Conservation (phyloP, 2,797 vertebrate genomes). For the Acropternis orthonyx region DNA sequence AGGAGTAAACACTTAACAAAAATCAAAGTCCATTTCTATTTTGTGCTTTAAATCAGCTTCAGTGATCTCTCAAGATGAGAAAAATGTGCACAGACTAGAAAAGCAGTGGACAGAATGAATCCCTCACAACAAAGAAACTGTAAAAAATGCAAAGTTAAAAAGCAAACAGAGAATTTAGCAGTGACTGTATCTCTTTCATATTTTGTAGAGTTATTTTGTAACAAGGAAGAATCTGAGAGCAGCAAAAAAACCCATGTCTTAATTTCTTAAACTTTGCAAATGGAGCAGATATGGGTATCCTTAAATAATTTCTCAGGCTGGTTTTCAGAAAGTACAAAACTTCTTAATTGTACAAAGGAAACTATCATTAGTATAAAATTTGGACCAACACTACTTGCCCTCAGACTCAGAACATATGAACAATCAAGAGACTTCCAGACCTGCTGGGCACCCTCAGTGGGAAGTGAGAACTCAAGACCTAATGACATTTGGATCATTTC, state of each 20-base stretch:
- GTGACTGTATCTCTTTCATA: background rate
- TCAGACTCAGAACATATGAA: background rate
- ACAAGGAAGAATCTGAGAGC: background rate
- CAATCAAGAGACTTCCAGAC: background rate
- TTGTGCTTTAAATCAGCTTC: conserved; percentile 57
- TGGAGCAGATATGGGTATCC: background rate
- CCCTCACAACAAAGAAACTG: background rate
- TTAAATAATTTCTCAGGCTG: conserved; percentile 1
- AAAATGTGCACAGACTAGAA: background rate
- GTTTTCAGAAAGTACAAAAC: conserved; percentile 14
- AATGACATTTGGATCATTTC: conserved; percentile 25
- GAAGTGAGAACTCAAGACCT: conserved; percentile 13
- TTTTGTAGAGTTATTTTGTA: background rate
- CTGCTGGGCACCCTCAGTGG: conserved; percentile 7
- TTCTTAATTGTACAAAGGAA: conserved; percentile 23
- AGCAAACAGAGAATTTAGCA: background rate
- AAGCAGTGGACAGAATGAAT: background rate
- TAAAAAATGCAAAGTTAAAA: background rate
- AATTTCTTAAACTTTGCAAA: background rate
- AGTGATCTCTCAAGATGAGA: conserved; percentile 16
- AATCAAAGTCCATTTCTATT: conserved; percentile 70
- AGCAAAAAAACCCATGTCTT: background rate
- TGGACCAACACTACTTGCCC: background rate
- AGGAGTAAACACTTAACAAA: conserved; percentile 70
- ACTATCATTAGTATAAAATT: background rate